Evolutionary conservation across 2,113 vertebrate species (phyloP).

Genomic region (Engraulis encrasicolus): DNA sequence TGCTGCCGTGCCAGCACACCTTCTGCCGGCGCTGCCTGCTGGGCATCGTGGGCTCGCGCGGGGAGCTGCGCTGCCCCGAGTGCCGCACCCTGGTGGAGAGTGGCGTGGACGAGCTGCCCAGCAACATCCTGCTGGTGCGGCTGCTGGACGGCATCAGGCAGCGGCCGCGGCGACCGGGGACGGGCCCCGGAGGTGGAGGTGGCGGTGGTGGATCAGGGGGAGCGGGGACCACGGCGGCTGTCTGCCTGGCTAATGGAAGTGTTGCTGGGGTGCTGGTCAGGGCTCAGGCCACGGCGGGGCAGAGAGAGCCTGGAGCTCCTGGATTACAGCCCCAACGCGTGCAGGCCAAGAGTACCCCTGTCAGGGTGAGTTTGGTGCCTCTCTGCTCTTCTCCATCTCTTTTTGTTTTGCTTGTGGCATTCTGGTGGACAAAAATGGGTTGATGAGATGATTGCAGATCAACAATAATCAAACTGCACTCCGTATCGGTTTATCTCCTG

Average conservation of each 20-base stretch:
- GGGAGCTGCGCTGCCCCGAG: slow-evolving; percentile 94
- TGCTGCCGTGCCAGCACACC: slow-evolving; percentile 96
- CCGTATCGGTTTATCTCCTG: background rate
- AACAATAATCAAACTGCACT: slow-evolving; percentile 62
- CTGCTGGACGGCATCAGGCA: slow-evolving; percentile 98
- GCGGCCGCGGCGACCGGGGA: slow-evolving; percentile 83
- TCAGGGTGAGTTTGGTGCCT: slow-evolving; percentile 88
- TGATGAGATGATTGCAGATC: slow-evolving; percentile 26
- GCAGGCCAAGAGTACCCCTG: slow-evolving; percentile 89
- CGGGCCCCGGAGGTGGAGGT: slow-evolving; percentile 66
- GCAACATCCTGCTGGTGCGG: slow-evolving; percentile 95
- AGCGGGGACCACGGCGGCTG: slow-evolving; percentile 68
- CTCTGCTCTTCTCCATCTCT: background rate
- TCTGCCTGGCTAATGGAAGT: slow-evolving; percentile 61
- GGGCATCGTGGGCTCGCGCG: slow-evolving; percentile 92
- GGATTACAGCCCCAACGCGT: slow-evolving; percentile 84
- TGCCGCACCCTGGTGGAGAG: slow-evolving; percentile 94
- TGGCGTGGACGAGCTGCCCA: slow-evolving; percentile 92
- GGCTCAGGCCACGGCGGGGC: slow-evolving; percentile 66
- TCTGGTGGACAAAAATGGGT: background rate
- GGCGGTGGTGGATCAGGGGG: slow-evolving; percentile 73
- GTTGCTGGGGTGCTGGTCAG: slow-evolving; percentile 73
- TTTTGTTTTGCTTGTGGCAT: background rate
- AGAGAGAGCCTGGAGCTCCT: slow-evolving; percentile 81
- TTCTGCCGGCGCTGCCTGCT: slow-evolving; percentile 96